phyloP scores from a whole-genome alignment of 35 echinoderm and acorn worm species.

The Apostichopus japonicus region DNA sequence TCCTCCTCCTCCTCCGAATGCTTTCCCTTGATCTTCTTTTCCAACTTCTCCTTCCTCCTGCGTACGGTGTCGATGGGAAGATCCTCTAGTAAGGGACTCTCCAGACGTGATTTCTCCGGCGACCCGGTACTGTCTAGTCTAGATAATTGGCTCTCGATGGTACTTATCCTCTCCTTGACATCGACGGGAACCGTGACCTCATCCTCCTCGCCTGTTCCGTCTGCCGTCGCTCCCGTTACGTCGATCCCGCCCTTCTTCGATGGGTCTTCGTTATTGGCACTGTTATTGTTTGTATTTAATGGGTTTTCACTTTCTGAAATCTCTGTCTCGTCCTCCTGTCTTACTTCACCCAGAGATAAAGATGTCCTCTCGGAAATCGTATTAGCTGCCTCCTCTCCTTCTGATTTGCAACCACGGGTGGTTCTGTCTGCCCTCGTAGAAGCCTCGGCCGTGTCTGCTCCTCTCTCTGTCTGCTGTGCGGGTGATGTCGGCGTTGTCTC shows the following conservation, averaged over 20 bases:
- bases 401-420: background rate
- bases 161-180: slow-evolving; percentile 35
- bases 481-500: background rate
- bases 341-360: background rate
- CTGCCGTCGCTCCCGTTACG: slow-evolving; percentile 37
- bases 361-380: background rate
- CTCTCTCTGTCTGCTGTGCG: background rate
- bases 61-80: slow-evolving; percentile 16
- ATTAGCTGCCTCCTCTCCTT: background rate
- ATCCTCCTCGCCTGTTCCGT: background rate
- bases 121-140: slow-evolving; percentile 45
- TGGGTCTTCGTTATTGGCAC: slow-evolving; percentile 47
- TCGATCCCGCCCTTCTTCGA: slow-evolving; percentile 2
- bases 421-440: background rate
- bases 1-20: slow-evolving; percentile 1
- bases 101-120: slow-evolving; percentile 19
- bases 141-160: slow-evolving; percentile 32
- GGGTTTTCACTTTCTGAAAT: slow-evolving; percentile 10
- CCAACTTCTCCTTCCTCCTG: slow-evolving; percentile 20
- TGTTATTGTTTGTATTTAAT: slow-evolving; percentile 87
- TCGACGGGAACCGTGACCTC: background rate
- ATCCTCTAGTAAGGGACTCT: slow-evolving; percentile 30
- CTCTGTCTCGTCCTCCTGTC: background rate
- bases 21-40: slow-evolving; percentile 23
- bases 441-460: background rate